These are phyloP conservation scores for Dysmachus trigonus DNA, from an alignment of 2,888 invertebrate genomes.

Conservation along the genomic window DNA sequence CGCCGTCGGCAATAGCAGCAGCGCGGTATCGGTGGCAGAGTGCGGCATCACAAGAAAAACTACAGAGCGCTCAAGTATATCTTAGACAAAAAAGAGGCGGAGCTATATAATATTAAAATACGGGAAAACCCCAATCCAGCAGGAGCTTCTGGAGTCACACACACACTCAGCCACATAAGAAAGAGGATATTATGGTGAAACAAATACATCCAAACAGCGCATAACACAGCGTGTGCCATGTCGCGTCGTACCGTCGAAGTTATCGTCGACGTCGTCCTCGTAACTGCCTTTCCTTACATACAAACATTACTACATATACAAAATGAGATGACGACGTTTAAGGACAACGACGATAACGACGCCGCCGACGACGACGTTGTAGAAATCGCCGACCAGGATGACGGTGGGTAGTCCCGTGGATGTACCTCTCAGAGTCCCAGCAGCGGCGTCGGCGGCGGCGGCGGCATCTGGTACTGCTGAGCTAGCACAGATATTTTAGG, in stretches of 20 bases:
- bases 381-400: background rate
- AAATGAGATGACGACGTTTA: background rate
- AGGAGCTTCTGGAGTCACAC: background rate
- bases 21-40: background rate
- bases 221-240: background rate
- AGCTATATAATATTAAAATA: conserved; percentile 39
- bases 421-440: background rate
- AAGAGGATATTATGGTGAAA: background rate
- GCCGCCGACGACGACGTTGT: background rate
- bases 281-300: background rate
- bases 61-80: conserved; percentile 14
- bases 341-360: background rate
- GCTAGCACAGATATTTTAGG: background rate
- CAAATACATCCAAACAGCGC: conserved; percentile 8
- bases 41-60: conserved; percentile 7
- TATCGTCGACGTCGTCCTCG: too few relatives aligned
- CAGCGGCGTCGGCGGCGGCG: background rate
- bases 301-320: background rate
- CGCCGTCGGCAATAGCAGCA: too few relatives aligned
- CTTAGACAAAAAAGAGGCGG: conserved; percentile 42
- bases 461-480: background rate
- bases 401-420: background rate
- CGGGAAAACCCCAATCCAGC: conserved; percentile 38
- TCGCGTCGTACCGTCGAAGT: background rate
- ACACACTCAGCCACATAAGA: conserved; percentile 22